Evolutionary conservation across 1,140 invertebrate species (phyloP), one percentile per base, ranked within the genome.

Genomic region (Caenorhabditis elegans): DNA sequence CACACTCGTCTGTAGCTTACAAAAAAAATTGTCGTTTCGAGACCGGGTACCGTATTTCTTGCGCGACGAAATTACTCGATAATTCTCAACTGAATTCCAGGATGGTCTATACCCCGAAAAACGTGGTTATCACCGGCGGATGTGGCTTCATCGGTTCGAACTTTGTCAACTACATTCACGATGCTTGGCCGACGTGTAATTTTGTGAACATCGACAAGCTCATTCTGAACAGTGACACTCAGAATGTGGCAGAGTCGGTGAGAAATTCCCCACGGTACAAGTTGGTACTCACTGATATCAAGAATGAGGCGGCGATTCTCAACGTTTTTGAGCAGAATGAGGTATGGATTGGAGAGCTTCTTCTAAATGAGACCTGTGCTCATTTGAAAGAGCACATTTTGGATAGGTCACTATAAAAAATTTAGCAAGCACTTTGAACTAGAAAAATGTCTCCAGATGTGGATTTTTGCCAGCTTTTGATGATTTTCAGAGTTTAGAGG

Each of bases 61-160:
- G n/a, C n/a, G n/a, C n/a, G n/a, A n/a, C n/a, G n/a, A n/a, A n/a
- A n/a, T n/a, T n/a, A n/a, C n/a, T n/a, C n/a, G n/a, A n/a, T n/a
- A n/a, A n/a, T n/a, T n/a, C n/a, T n/a, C n/a, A n/a, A n/a, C 22
- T 8, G 0, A 26, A 8, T 53, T 53, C 24, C 53, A 70, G 34
- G 34, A 70, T 70, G 60, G 19, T 34, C 34, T 70, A 84, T 39
- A 78, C 48, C 3, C 88, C 88, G 5, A 89, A 83, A 53, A 88
- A 87, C 77, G 83, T 89, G 17, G 65, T 90, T n/a, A 83, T 89
- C 28, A 89, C 88, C 22, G 88, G 88, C 39, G 88, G 88, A 0
- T 89, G 88, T 80, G 88, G 88, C 24, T 89, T 89, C 70, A 89
- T 89, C 46, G 88, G 88, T 0, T 86, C 88, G 0, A 89, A 89